Evolutionary conservation across 1,140 invertebrate genomes (phyloP), one percentile per base, ranked within the genome.

Genomic region (Phthorimaea operculella): DNA sequence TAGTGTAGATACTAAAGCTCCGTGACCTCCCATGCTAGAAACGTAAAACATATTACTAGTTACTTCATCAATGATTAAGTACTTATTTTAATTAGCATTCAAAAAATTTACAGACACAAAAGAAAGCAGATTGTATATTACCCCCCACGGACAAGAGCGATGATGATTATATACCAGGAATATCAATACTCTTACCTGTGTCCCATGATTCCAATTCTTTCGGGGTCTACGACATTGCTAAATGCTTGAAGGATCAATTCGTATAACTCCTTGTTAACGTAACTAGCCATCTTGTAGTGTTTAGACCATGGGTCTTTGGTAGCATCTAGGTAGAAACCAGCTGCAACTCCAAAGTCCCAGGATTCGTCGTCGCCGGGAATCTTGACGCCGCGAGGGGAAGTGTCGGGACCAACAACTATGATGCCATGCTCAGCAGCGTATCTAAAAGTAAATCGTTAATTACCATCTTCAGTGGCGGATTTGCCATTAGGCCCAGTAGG

Each of bases 251-350:
- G 68, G 21, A 98, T 89, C n/a, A 98, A 55, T 47, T 90, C 87
- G 55, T 93, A 90, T 42, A 99, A 84, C 86, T 99, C 98, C 66
- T 91, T 90, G 8, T 95, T 96, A n/a, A 99, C 86, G 72, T 99
- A 99, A 47, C 93, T 96, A 69, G 92, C 99, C 98, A 99, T 99
- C 71, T 92, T 90, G 68, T 98, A 99, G 86, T 99, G 92, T 51
- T 90, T 92, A 39, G 92, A 92, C 97, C 97, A 99, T 54, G 96
- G 96, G 28, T 94, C 92, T 68, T 92, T 85, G 0, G 92, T 93
- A 4, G 98, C 96, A 88, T 99, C 93, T 0, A 99, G 86, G 85
- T 99, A 99, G 81, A 98, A 99, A 1, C 97, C 96, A 64, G 98
- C 98, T 16, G 95, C 95, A 21, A 91, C 92, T 21, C 98, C 98